phyloP scores from a whole-genome alignment of 2,113 vertebrate genomes.

The Daboia siamensis region DNA sequence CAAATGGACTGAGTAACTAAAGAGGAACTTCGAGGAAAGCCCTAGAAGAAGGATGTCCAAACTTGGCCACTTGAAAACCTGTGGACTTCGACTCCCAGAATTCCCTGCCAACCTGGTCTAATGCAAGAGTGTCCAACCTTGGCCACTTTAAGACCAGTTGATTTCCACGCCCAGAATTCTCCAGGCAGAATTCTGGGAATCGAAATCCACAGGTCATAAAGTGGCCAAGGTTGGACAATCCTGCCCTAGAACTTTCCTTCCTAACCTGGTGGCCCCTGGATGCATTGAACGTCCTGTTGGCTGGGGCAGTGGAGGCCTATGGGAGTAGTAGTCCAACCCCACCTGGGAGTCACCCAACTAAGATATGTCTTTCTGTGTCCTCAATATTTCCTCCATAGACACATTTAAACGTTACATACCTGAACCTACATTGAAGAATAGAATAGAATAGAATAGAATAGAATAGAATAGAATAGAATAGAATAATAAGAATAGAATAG shows the following conservation, averaged over 20 bases:
- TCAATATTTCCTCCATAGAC: background rate
- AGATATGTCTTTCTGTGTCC: background rate
- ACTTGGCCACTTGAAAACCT: too few relatives aligned
- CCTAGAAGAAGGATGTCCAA: background rate
- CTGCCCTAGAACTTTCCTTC: background rate
- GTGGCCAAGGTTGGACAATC: too few relatives aligned
- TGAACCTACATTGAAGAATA: too few relatives aligned
- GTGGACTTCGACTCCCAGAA: background rate
- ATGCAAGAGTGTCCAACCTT: too few relatives aligned
- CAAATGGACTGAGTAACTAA: background rate
- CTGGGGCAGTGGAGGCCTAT: background rate
- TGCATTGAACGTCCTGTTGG: background rate
- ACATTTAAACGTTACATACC: background rate
- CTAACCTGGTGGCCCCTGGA: background rate
- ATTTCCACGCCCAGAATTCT: background rate
- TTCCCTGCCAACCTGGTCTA: background rate
- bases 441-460: background rate
- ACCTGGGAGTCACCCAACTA: background rate
- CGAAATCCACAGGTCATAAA: too few relatives aligned
- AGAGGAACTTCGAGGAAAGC: background rate
- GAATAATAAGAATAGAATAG: too few relatives aligned
- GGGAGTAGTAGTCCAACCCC: background rate
- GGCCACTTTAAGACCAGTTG: background rate
- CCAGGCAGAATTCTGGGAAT: background rate
- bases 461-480: too few relatives aligned